These are phyloP conservation scores for Nomada flava DNA, from an alignment of 2,888 invertebrate genomes.

Conservation along the genomic window DNA sequence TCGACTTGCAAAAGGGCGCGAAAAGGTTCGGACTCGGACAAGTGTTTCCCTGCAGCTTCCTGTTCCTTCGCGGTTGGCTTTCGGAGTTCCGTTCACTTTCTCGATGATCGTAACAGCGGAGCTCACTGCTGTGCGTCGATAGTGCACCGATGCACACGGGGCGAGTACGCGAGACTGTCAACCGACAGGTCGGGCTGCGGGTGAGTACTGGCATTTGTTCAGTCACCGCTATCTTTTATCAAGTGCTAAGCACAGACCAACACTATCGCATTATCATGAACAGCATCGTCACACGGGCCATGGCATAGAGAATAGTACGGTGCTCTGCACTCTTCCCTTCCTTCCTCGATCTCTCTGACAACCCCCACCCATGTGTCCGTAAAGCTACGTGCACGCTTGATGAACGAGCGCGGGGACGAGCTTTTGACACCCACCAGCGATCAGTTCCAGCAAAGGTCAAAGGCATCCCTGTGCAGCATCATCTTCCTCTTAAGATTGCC, in stretches of 20 bases:
- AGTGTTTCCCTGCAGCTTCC: too few species aligned
- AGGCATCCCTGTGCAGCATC: neutral
- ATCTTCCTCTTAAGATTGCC: too few species aligned
- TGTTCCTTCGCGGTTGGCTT: too few species aligned
- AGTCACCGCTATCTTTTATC: slow-evolving; percentile 83
- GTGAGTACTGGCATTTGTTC: slow-evolving; percentile 79
- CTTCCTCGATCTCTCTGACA: slow-evolving; percentile 52
- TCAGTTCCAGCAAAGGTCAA: slow-evolving; percentile 41
- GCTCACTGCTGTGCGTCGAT: slow-evolving; percentile 4
- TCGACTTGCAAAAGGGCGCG: neutral
- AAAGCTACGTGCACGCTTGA: slow-evolving; percentile 48
- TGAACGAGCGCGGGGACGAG: slow-evolving; percentile 48
- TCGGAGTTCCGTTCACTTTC: slow-evolving; percentile 12
- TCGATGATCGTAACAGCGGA: neutral
- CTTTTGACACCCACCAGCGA: slow-evolving; percentile 49
- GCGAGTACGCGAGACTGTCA: slow-evolving; percentile 56
- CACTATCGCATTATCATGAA: slow-evolving; percentile 80
- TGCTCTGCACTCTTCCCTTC: slow-evolving; percentile 62
- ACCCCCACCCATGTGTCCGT: slow-evolving; percentile 54
- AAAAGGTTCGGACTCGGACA: neutral
- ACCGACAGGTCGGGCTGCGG: slow-evolving; percentile 72
- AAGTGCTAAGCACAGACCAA: slow-evolving; percentile 81
- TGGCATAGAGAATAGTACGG: slow-evolving; percentile 65
- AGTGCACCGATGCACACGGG: slow-evolving; percentile 48
- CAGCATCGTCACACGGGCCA: slow-evolving; percentile 73